Evolutionary conservation across 2,113 vertebrate species (phyloP), one percentile per base, ranked within the genome.

Genomic region (Rhinoderma darwinii): DNA sequence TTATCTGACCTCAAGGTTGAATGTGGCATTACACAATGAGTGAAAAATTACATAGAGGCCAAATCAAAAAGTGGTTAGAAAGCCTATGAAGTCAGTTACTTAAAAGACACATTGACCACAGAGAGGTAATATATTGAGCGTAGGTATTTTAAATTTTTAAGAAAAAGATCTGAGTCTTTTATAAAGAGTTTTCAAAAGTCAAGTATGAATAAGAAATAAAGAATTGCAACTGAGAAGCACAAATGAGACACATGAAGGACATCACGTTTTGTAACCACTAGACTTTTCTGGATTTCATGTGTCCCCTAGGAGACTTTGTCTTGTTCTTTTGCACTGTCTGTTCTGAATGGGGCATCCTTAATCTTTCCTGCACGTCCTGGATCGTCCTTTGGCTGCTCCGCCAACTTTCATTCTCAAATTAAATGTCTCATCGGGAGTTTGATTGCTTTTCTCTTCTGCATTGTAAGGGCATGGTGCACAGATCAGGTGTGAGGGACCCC

Each of bases 161-260:
- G 47, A 78, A 54, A 51, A 32, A 51, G 75, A 50, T 78, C 75
- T 51, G 27, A 78, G 74, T 37, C 27, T 54, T 54, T 50, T 78
- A 35, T 51, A 54, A 35, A 54, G 27, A 22, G 47, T 78, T 78
- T 78, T 50, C 47, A 78, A 18, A 78, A 78, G 27, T 35, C 27
- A 54, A 78, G 30, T 54, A 35, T 78, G 44, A 78, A 32, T 32
- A 37, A 54, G 47, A 10, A 72, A 51, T 50, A 80, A 80, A 80
- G 54, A 59, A 39, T 6, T 15, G 54, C 54, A 22, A 44, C 20
- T 47, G 81, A 50, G 59, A 27, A 47, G 63, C 68, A 50, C 63
- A 76, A 61, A 43, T 59, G 73, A 84, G 73, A 44, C 83, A 77
- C 70, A 27, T 61, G 72, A 76, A 84, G 72, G 83, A 84, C 83